These are phyloP conservation scores for Thaleichthys pacificus DNA, from an alignment of 2,797 vertebrate genomes.

Conservation along the genomic window DNA sequence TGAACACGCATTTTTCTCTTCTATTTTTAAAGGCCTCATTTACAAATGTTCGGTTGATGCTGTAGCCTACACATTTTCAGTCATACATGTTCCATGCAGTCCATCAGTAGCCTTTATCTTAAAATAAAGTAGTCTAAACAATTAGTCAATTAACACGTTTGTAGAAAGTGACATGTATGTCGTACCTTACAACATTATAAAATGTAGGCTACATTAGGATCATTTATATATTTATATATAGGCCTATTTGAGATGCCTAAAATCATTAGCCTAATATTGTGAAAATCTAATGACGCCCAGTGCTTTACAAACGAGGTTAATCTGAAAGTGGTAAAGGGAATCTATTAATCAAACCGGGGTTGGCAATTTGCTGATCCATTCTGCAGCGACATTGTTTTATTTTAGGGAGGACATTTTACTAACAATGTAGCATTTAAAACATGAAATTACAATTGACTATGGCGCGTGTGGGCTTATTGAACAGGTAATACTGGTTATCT, in stretches of 20 bases:
- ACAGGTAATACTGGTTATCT: background rate
- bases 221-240: background rate
- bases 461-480: background rate
- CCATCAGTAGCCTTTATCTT: background rate
- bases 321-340: slow-evolving; percentile 48
- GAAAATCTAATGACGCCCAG: slow-evolving; percentile 38
- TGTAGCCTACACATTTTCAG: background rate
- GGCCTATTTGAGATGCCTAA: background rate
- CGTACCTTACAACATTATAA: background rate
- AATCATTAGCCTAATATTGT: slow-evolving; percentile 7
- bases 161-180: background rate
- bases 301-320: slow-evolving; percentile 50
- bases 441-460: background rate
- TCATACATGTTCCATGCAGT: slow-evolving; percentile 5
- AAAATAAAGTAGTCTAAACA: background rate
- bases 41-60: background rate
- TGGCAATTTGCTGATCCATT: slow-evolving; percentile 19
- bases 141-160: background rate
- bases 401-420: slow-evolving; percentile 1
- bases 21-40: background rate
- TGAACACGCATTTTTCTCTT: background rate
- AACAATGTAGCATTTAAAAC: background rate
- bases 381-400: slow-evolving; percentile 1
- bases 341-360: slow-evolving; percentile 57
- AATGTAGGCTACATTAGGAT: background rate